Percentiles rank a stretch among this genome's conserved stretches.
Evolutionary conservation across 1,140 invertebrate species (phyloP).

Genomic region (Drosophila bifasciata): DNA sequence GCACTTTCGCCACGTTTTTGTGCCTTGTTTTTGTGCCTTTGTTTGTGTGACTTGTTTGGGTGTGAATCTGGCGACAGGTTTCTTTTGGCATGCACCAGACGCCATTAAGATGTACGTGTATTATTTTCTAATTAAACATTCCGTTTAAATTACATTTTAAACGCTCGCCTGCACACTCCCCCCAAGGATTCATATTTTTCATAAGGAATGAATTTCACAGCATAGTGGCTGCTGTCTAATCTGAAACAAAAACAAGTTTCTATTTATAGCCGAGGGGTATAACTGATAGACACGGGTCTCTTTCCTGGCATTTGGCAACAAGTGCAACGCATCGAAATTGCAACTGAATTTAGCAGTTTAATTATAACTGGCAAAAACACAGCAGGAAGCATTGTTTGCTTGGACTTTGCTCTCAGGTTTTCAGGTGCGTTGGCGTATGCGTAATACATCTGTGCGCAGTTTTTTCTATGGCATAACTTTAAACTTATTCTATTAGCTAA

Average conservation of each 20-base stretch:
- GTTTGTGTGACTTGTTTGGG: conserved; percentile 45
- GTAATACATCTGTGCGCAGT: conserved; percentile 43
- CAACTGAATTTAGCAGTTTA: conserved; percentile 43
- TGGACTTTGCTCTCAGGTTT: conserved; percentile 33
- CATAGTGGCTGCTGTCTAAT: conserved; percentile 11
- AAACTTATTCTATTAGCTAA: conserved; percentile 4
- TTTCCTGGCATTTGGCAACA: conserved; percentile 44
- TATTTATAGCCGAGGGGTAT: conserved; percentile 21
- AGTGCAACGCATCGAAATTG: conserved; percentile 26
- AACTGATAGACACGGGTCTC: conserved; percentile 21
- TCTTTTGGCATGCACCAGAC: conserved; percentile 65
- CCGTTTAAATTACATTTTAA: conserved; percentile 43
- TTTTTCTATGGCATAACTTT: conserved; percentile 3
- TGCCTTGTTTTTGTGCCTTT: background rate
- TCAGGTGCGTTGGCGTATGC: conserved; percentile 57
- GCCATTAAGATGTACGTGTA: conserved; percentile 57
- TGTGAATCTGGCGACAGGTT: conserved; percentile 65
- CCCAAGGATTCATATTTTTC: conserved; percentile 15
- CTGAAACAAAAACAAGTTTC: conserved; percentile 1
- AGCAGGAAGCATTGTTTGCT: conserved; percentile 47
- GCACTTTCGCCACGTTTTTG: background rate
- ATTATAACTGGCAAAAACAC: conserved; percentile 21
- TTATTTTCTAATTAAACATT: conserved; percentile 57
- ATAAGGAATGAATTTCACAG: conserved; percentile 4
- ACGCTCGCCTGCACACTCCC: conserved; percentile 26